Conservation (phyloP, 2,113 vertebrate genomes). For the Cavia aperea region DNA sequence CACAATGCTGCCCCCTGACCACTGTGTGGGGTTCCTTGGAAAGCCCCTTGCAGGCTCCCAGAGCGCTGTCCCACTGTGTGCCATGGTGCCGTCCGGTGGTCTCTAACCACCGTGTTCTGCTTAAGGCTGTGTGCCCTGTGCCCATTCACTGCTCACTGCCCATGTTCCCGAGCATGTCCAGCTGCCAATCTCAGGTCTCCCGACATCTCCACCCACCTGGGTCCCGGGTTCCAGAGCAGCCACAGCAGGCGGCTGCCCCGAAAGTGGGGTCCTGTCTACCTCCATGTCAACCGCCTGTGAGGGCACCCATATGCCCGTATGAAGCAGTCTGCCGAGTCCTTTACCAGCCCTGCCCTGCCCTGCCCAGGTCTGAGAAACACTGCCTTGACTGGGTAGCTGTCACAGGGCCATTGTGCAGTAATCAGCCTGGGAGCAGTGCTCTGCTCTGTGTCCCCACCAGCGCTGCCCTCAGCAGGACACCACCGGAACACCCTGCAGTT, state of each 20-base stretch:
- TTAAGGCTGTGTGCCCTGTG: neutral
- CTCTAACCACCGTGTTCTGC: neutral
- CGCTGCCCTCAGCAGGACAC: neutral
- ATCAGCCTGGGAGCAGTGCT: neutral
- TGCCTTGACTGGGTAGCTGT: neutral
- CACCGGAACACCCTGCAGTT: neutral
- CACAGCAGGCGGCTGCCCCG: neutral
- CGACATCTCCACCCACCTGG: neutral
- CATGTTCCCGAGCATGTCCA: neutral
- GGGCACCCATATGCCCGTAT: fast-evolving
- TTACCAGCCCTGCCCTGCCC: fast-evolving
- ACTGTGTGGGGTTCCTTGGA: neutral
- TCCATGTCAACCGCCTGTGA: neutral
- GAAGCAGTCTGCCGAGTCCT: fast-evolving
- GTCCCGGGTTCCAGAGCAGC: neutral
- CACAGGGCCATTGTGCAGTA: conserved; percentile 44
- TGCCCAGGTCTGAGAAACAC: neutral
- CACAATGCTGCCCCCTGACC: neutral
- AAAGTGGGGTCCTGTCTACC: neutral
- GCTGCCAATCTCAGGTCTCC: neutral
- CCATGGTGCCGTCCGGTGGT: neutral
- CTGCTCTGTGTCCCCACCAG: neutral
- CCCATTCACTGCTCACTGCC: neutral
- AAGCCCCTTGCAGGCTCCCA: neutral
- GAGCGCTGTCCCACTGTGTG: neutral